These are phyloP conservation scores for Coregonus clupeaformis DNA, from an alignment of 2,113 vertebrate species.

Conservation along the genomic window DNA sequence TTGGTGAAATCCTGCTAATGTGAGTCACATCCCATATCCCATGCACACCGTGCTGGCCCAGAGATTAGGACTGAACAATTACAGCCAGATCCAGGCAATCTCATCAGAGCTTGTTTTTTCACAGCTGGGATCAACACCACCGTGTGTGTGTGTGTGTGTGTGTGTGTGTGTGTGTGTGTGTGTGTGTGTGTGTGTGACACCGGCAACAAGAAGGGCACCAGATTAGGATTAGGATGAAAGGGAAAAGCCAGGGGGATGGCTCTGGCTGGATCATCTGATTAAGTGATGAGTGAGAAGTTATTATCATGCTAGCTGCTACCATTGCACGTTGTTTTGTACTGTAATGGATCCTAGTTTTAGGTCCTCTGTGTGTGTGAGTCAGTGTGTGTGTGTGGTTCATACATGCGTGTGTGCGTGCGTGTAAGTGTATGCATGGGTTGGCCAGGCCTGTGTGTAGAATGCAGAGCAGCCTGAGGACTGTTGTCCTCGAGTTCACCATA, in stretches of 20 bases:
- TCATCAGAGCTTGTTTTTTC: conserved; percentile 63
- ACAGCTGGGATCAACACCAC: conserved; percentile 56
- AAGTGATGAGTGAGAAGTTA: conserved; percentile 32
- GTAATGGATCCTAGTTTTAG: conserved; percentile 50
- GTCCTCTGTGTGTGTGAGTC: conserved; percentile 4
- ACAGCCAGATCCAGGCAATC: conserved; percentile 61
- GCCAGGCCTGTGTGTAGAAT: conserved; percentile 24
- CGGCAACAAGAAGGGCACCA: conserved; percentile 24
- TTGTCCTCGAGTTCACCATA: conserved; percentile 56
- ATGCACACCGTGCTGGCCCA: conserved; percentile 30
- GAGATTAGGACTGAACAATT: conserved; percentile 66
- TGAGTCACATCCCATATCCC: conserved; percentile 2
- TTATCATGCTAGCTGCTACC: conserved; percentile 26
- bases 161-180: not conserved
- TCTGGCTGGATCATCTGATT: conserved; percentile 46
- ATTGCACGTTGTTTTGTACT: conserved; percentile 12
- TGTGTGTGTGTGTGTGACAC: not conserved
- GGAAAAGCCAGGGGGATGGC: conserved; percentile 36
- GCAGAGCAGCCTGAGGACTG: conserved; percentile 58
- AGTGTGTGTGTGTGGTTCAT: conserved; percentile 2
- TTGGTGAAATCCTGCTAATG: conserved; percentile 57
- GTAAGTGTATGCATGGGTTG: conserved; percentile 39
- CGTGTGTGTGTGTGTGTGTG: not conserved
- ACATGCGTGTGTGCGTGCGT: not conserved
- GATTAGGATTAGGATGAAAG: conserved; percentile 56